Evolutionary conservation across 1,140 invertebrate genomes (phyloP).

Genomic region (Macrobrachium nipponense): DNA sequence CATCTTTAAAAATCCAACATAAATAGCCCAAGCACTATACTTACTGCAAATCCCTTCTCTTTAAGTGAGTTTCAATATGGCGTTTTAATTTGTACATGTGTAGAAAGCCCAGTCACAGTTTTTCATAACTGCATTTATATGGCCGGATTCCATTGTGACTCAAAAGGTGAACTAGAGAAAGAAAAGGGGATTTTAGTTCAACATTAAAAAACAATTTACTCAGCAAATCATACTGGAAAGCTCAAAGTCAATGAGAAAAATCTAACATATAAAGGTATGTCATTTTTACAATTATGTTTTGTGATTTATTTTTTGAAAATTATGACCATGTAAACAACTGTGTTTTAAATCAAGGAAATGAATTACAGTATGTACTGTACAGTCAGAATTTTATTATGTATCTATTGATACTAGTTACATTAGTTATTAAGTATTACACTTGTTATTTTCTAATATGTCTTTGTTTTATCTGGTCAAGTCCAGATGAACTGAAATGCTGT

Average conservation of each 20-base stretch:
- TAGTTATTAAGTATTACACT: too few species aligned
- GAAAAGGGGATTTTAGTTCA: slow-evolving; percentile 13
- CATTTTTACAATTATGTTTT: too few species aligned
- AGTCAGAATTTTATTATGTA: too few species aligned
- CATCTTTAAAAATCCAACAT: neutral
- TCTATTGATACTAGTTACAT: too few species aligned
- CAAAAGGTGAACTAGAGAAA: slow-evolving; percentile 71
- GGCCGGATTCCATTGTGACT: slow-evolving; percentile 72
- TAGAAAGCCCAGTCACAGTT: slow-evolving; percentile 78
- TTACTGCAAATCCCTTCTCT: slow-evolving; percentile 73
- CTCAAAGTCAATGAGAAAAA: neutral
- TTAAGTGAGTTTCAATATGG: slow-evolving; percentile 77
- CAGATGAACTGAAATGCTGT: too few species aligned
- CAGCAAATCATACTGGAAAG: neutral
- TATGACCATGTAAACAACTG: too few species aligned
- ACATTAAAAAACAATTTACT: neutral
- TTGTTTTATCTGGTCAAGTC: too few species aligned
- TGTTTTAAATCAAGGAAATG: too few species aligned
- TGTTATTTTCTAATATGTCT: too few species aligned
- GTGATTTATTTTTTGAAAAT: too few species aligned
- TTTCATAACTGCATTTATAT: slow-evolving; percentile 74
- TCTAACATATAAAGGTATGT: too few species aligned
- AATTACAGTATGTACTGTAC: too few species aligned
- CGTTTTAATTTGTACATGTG: slow-evolving; percentile 76
- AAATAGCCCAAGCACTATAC: slow-evolving; percentile 32